Evolutionary conservation across 2,113 vertebrate species (phyloP), one percentile per base, ranked within the genome.

Genomic region (Antechinus stuartii): DNA sequence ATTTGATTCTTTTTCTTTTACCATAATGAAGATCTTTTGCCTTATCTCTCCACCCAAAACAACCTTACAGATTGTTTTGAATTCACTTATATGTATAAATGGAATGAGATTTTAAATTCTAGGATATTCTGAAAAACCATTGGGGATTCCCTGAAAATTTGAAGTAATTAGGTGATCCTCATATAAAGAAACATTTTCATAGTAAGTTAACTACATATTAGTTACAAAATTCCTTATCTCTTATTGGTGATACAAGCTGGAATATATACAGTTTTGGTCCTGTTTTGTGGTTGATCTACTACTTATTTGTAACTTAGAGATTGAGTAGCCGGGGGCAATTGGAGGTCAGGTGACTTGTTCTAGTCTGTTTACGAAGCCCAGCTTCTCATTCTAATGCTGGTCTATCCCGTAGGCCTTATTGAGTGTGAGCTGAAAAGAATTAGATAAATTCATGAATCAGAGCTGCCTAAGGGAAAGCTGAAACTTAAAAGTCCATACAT

Each of bases 201-300:
- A 42, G 68, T n/a, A n/a, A 30, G 27, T 49, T 68, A 68, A 35
- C 35, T 68, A 68, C 30, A 5, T 68, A 16, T 9, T 91, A 90
- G 54, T 93, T 93, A 91, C 53, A 68, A 46, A 68, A 84, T 19
- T 90, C 46, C 54, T 91, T 91, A 55, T 93, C 46, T 16, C 55
- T 35, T 89, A 47, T 35, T 91, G 55, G 49, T 61, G 27, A 25
- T 90, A 61, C 4, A 91, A 55, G 47, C 61, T 89, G n/a, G 24
- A 89, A 23, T 22, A 42, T 91, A 19, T 52, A 25, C 91, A 26
- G 3, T 35, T 56, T 89, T 94, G 91, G 25, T 92, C 12, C 92
- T 53, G 35, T 11, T 57, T 84, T 42, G 35, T 84, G 68, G n/a
- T 84, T 84, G 68, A 42, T 23, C 68, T 42, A 42, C 35, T 8